Evolutionary conservation across 1,140 invertebrate species (phyloP), one percentile per base, ranked within the genome.

Genomic region (Drosophila yakuba): DNA sequence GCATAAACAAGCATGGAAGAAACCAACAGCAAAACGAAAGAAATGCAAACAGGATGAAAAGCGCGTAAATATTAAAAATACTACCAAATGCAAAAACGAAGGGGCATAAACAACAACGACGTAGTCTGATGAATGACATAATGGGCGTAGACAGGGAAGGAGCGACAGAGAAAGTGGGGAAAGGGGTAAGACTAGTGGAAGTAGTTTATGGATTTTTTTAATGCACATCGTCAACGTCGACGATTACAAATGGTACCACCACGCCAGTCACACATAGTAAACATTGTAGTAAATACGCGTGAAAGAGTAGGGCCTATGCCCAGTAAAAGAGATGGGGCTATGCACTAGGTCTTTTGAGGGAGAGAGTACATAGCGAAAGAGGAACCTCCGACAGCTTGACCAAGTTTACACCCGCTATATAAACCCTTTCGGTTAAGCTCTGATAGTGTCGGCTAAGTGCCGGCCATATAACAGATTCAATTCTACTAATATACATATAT

Each of bases 201-300:
- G 78, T 89, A 89, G 84, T 88, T 88, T 88, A 86, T 86, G 75
- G 84, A 89, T 89, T 88, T 88, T 86, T 77, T 44, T 55, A 52
- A 57, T 63, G 52, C 58, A 48, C 32, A 74, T 73, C 64, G 64
- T 38, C 61, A 66, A 66, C 64, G 64, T 32, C 36, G 64, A 66
- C 64, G 64, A 68, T 48, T 66, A 48, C 58, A 41, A 66, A 62
- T 44, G 44, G 50, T 45, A 14, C 39, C 28, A 60, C 43, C 56
- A 45, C 57, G 52, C 56, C 66, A 73, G 78, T 77, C 74, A 76
- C 82, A 88, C 83, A 79, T 88, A 88, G 83, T 88, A 88, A 88
- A 88, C 83, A 88, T 83, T 89, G 84, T 88, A 88, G 83, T 88
- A 88, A 77, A 69, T 86, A 72, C 62, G 73, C 66, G 83, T 45